Base-by-base conservation (phyloP, 2,797 vertebrate species). In the Macrochelys suwanniensis region DNA sequence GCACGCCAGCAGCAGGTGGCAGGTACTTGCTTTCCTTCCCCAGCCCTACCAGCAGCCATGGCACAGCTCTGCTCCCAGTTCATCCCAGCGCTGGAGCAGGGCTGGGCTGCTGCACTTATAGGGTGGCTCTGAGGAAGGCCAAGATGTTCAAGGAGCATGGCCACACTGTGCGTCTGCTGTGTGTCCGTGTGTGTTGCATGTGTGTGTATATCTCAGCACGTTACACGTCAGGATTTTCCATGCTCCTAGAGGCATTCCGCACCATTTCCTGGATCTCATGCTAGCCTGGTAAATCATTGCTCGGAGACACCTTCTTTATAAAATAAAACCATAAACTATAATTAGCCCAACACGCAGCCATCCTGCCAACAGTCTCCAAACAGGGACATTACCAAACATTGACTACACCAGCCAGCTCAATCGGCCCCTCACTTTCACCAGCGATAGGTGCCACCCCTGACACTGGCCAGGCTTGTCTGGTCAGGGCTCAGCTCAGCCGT, bases 341-440 rank as follows among this genome's bases (percentile, higher is more conserved):
- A 93, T 94, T 87, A 94, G 92, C 92, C 3, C 0, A 57, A 68
- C 56, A 26, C 0, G 0, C 37, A 1, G 2, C 61, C 0, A 0
- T 54, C 25, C 88, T 88, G 89, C 88, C 89, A 82, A 92, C 95
- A 96, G 94, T 87, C 95, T 74, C 88, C 91, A 1, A 76, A 79
- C 15, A 92, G 96, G 95, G 94, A 85, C 1, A 0, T 13, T 80
- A 87, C 93, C 95, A 80, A 0, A 83, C 1, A 1, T 50, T 96
- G 96, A 97, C 89, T 87, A 59, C 28, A 56, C 54, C 25, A 13
- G 28, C 57, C 57, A 59, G 28, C 57, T 59, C 28, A 59, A 3
- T 31, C 5, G 28, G 54, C 28, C 28, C 57, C 57, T 59, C 28
- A 13, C 57, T 59, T 28, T 31, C 57, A 31, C 28, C 28, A 59